Base-by-base conservation (phyloP, 2,888 invertebrate genomes). In the Harpagoxenus sublaevis region DNA sequence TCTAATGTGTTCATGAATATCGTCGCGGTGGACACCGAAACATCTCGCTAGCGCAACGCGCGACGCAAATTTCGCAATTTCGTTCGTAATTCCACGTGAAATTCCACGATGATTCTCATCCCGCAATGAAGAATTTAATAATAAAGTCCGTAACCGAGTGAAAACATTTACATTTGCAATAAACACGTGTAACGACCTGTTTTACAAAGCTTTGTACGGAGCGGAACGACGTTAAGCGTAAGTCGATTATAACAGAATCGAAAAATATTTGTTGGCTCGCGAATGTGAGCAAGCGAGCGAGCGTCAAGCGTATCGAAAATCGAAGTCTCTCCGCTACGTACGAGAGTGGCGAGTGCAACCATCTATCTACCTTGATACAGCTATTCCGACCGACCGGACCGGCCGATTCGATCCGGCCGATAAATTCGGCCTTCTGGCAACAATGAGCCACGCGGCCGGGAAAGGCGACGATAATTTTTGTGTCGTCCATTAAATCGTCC, bases 401-500 rank as follows among this genome's bases (percentile, higher is more conserved):
- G 55, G 18, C 48, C 65, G 78, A 70, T 78, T 53, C 48, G 66
- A 81, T 81, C 79, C n/a, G 28, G 3, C 71, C 81, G 82, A 84
- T 84, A 84, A 84, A 84, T 84, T 81, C 60, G 48, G 60, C 48
- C 60, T 81, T 60, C 60, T 51, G 74, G 39, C 51, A 68, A 83
- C 83, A 79, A 79, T 65, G 63, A 70, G 71, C 79, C 55, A 51
- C 62, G 82, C 66, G 71, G 71, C 12, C 35, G 68, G 53, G 60
- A 83, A 83, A 62, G 79, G 57, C 53, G 83, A 51, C 81, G 68
- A 79, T 79, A 71, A 83, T 79, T 83, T 83, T 83, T 45, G 60
- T 79, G 83, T 79, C 60, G 23, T 71, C 63, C 62, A 62, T 79
- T 79, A 83, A 83, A 66, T 66, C 60, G 79, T 62, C 62, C 62